A percentile compares a stretch with the other conserved stretches of the same genome.
These are phyloP conservation scores for Periphyllus acericola DNA, from an alignment of 2,888 invertebrate species.

Conservation along the genomic window DNA sequence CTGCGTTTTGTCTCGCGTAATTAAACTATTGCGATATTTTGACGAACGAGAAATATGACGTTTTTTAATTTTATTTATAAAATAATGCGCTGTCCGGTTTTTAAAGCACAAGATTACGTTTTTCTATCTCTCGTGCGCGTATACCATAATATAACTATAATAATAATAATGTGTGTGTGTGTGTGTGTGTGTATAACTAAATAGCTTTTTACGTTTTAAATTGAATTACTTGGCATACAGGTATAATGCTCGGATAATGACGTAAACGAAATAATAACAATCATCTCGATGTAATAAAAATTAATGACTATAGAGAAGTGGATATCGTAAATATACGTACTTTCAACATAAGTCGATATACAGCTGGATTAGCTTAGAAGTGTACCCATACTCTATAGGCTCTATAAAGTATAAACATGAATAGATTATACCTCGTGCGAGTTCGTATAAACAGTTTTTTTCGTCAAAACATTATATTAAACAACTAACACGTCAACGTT, in stretches of 20 bases:
- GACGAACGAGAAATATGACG: conserved; percentile 12
- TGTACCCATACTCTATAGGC: too few species aligned
- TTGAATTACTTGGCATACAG: neutral
- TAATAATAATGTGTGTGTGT: too few species aligned
- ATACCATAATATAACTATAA: too few species aligned
- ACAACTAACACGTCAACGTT: neutral
- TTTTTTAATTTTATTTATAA: neutral
- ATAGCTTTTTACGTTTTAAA: conserved; percentile 3
- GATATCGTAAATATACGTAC: too few species aligned
- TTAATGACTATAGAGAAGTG: neutral
- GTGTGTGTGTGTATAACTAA: neutral
- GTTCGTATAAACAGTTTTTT: neutral
- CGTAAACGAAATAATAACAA: neutral
- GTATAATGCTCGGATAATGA: neutral
- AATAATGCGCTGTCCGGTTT: conserved; percentile 9
- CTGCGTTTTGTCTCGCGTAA: neutral
- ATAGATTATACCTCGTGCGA: too few species aligned
- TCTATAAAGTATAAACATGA: too few species aligned
- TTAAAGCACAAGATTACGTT: neutral
- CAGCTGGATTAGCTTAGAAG: too few species aligned
- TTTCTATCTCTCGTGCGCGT: neutral
- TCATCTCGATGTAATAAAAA: neutral
- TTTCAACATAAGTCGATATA: too few species aligned
- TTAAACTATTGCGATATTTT: neutral
- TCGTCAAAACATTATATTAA: neutral